Conservation (phyloP, 2,113 vertebrate genomes). For the Formicarius rufipectus region DNA sequence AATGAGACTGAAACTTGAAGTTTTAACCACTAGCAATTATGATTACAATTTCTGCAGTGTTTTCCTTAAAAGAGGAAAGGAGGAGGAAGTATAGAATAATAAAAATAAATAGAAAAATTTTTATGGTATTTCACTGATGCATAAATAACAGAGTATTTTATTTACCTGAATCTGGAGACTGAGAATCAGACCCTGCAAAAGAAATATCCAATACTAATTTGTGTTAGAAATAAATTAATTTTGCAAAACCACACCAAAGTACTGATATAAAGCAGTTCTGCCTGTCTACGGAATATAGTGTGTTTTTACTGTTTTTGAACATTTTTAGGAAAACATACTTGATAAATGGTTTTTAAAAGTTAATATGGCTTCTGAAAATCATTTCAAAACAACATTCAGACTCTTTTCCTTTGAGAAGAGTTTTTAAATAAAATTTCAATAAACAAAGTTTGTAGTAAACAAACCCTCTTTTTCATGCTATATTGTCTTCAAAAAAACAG, state of each 20-base stretch:
- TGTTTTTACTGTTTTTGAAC: neutral
- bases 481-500: neutral
- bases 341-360: neutral
- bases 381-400: neutral
- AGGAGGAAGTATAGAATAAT: neutral
- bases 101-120: neutral
- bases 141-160: constrained; percentile 19
- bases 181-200: constrained; percentile 87
- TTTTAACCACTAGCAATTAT: neutral
- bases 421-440: neutral
- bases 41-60: neutral
- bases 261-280: neutral
- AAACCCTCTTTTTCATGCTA: neutral
- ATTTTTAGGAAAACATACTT: neutral
- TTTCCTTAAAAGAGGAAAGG: neutral
- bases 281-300: neutral
- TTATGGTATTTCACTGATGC: neutral
- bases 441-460: neutral
- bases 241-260: neutral
- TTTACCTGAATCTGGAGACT: constrained; percentile 93
- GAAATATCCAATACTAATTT: constrained; percentile 1
- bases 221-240: neutral
- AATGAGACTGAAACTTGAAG: neutral
- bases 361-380: neutral
- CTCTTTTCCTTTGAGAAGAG: neutral